A percentile compares a stretch with the other conserved stretches of the same genome.
Evolutionary conservation across 2,113 vertebrate genomes (phyloP).

Genomic region (Nothoprocta perdicaria): DNA sequence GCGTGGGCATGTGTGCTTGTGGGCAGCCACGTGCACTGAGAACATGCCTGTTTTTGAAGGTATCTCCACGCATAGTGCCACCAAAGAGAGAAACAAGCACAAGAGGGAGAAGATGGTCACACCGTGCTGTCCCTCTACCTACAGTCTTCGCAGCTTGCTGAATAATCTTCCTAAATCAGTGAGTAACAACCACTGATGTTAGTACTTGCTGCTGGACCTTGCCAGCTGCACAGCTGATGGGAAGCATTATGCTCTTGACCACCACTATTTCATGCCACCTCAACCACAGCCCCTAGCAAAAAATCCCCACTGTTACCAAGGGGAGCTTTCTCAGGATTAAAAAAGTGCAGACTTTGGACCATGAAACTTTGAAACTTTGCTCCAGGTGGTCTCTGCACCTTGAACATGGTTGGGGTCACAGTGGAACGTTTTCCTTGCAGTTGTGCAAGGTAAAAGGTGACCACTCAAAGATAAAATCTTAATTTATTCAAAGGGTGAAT

Average conservation of each 20-base stretch:
- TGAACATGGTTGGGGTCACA: not conserved
- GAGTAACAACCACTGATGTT: not conserved
- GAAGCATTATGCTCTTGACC: not conserved
- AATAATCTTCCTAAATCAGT: not conserved
- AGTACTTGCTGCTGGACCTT: not conserved
- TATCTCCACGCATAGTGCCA: not conserved
- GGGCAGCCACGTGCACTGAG: not conserved
- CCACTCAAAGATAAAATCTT: slow-evolving; percentile 25
- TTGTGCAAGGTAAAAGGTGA: not conserved
- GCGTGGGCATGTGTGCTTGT: not conserved
- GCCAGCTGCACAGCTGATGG: not conserved
- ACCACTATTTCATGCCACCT: not conserved
- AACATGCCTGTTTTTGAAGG: fast-evolving
- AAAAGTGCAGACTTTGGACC: not conserved
- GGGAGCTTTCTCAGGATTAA: not conserved
- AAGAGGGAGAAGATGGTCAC: not conserved
- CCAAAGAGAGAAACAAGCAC: not conserved
- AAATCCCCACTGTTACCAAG: not conserved
- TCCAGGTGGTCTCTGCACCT: slow-evolving; percentile 5
- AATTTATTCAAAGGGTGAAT: slow-evolving; percentile 12
- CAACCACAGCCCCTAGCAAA: not conserved
- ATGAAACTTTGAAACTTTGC: not conserved
- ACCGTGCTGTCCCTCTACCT: not conserved
- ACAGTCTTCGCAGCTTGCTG: not conserved
- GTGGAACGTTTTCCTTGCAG: not conserved